phyloP scores from a whole-genome alignment of 2,797 vertebrate species.

The Anolis apletophallus region DNA sequence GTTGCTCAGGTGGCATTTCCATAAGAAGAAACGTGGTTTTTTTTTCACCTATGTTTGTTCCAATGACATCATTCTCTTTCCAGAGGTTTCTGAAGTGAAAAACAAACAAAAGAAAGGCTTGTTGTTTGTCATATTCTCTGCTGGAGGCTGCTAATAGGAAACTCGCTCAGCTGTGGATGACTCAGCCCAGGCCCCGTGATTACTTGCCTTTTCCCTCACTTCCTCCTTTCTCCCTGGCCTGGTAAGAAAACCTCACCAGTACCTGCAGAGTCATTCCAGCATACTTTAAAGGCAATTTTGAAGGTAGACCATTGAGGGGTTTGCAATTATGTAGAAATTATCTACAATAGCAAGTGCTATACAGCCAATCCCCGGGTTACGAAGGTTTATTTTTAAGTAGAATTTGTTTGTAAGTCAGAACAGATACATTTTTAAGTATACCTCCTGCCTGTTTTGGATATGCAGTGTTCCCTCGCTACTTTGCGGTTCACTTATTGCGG shows the following conservation, averaged over 20 bases:
- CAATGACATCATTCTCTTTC: slow-evolving; percentile 51
- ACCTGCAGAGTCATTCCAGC: slow-evolving; percentile 1
- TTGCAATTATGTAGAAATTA: neutral
- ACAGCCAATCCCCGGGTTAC: too few relatives aligned
- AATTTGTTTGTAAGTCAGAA: too few relatives aligned
- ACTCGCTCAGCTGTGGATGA: slow-evolving; percentile 50
- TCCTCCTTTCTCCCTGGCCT: neutral
- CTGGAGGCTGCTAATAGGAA: slow-evolving; percentile 2
- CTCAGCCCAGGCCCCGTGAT: slow-evolving; percentile 54
- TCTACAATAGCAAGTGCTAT: neutral
- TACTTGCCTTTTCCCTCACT: neutral
- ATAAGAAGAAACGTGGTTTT: neutral
- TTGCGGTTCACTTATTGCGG: too few relatives aligned
- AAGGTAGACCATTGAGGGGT: neutral
- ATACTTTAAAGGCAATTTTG: neutral
- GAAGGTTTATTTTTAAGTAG: too few relatives aligned
- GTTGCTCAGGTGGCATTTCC: neutral
- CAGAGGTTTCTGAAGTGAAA: neutral
- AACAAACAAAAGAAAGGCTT: neutral
- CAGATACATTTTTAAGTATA: too few relatives aligned
- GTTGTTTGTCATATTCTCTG: neutral
- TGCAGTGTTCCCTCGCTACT: too few relatives aligned
- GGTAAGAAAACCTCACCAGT: neutral
- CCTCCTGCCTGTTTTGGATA: too few relatives aligned
- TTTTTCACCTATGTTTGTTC: slow-evolving; percentile 29